Evolutionary conservation across 1,140 invertebrate genomes (phyloP).

Genomic region (Brachionus rubens): DNA sequence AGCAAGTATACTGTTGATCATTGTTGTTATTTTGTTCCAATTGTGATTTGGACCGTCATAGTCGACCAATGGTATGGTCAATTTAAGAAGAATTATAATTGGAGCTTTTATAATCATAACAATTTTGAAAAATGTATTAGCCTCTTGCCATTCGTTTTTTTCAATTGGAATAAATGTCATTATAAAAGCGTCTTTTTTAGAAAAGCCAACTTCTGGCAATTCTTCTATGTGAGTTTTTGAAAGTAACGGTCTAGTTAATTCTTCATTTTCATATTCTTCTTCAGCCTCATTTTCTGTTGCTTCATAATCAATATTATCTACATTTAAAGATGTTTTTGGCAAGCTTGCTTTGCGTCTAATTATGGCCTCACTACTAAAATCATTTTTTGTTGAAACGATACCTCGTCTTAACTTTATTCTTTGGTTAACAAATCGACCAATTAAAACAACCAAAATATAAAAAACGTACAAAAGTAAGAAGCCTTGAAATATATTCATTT

Average conservation of each 20-base stretch:
- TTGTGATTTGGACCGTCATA: slow-evolving; percentile 62
- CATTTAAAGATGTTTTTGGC: background rate
- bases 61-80: slow-evolving; percentile 67
- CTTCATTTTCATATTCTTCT: slow-evolving; percentile 40
- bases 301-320: background rate
- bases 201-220: slow-evolving; percentile 36
- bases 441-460: slow-evolving; percentile 66
- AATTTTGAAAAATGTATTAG: slow-evolving; percentile 38
- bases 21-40: slow-evolving; percentile 66
- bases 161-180: slow-evolving; percentile 45
- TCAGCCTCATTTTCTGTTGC: slow-evolving; percentile 16
- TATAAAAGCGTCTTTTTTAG: background rate
- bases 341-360: background rate
- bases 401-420: slow-evolving; percentile 48
- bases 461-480: slow-evolving; percentile 65
- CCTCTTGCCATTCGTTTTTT: slow-evolving; percentile 40
- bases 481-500: slow-evolving; percentile 52
- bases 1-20: slow-evolving; percentile 64
- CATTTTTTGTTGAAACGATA: background rate
- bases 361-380: slow-evolving; percentile 36
- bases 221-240: slow-evolving; percentile 22
- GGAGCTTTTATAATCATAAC: slow-evolving; percentile 56
- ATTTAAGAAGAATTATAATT: slow-evolving; percentile 63
- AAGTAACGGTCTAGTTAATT: background rate
- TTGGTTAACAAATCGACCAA: slow-evolving; percentile 58